Evolutionary conservation across 2,888 invertebrate genomes (phyloP), one percentile per base, ranked within the genome.

Genomic region (Dioctria rufipes): DNA sequence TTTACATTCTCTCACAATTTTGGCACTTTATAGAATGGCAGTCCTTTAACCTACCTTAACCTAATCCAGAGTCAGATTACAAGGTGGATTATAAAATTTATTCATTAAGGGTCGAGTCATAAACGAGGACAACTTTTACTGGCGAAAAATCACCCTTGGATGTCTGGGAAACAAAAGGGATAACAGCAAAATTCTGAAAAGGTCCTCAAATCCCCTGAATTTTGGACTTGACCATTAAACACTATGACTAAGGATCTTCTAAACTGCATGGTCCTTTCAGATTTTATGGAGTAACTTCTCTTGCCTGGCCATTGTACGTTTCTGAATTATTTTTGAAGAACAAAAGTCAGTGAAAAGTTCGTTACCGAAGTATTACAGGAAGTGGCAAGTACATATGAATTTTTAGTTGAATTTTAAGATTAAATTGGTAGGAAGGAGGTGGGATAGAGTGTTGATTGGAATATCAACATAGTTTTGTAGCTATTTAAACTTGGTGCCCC

Each of bases 261-360:
- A 69, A 69, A 69, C 69, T 69, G 69, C 69, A 69, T 42, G 65
- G 65, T 37, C 49, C 49, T 49, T 39, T 67, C 49, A 39, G 49
- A 39, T 39, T 69, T 69, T 51, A 69, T 69, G 69, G 69, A 37
- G 11, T 51, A 37, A 51, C 51, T n/a, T 51, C 37, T 49, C 49
- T 69, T 69, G 69, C 37, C 37, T 25, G 51, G 69, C 51, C 69
- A 69, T 69, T 69, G 40, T 69, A 11, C 51, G 69, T 37, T 43
- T 69, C 13, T 69, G 69, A 69, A 69, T 69, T 39, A 69, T 69
- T 69, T 69, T 69, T 51, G 25, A 69, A 69, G 69, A 69, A 69
- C 69, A 69, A 69, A 69, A 69, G 69, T 69, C 54, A 51, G 69
- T 51, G 25, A 25, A 25, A 25, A 25, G 25, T 25, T 25, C 25